Evolutionary conservation across 2,113 vertebrate genomes (phyloP), one percentile per base, ranked within the genome.

Genomic region (Cacatua alba): DNA sequence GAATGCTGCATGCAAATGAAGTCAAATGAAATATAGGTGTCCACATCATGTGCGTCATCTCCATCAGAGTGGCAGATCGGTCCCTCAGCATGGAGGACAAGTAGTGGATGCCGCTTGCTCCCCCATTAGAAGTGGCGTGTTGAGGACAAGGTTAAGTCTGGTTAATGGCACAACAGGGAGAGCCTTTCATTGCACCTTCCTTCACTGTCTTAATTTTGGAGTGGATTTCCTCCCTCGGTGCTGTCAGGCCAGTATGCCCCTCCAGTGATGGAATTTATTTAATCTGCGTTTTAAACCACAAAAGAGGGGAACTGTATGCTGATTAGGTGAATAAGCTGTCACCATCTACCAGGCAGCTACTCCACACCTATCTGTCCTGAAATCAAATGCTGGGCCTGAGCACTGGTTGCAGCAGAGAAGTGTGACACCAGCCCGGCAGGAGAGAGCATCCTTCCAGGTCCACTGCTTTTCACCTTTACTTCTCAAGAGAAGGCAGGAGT

Each of bases 1-100:
- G 41, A 44, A 11, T 86, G 69, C 72, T 84, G 82, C 72, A 95
- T 88, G 88, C 80, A 92, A 94, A 96, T 82, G 62, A 88, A 93
- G 64, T 23, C 8, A 92, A 65, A 81, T 76, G 39, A 96, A 93
- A 84, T 72, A 57, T 7, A 75, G 76, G 65, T 59, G 41, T 90
- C 86, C 68, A 78, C 26, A 64, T 64, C 39, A 51, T 18, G 19
- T 1, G 0, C 21, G 35, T 69, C 51, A 55, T 51, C 64, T 85
- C 52, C 65, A 48, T 46, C 44, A 24, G 31, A 84, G 62, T 35
- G 69, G 74, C 88, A 88, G 64, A 52, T 35, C 0, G 1, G 59
- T 77, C 43, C 28, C 51, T 64, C 64, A 83, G 64, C 35, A 60
- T 35, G 70, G 84, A 92, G 67, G 37, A 33, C 55, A 72, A 62